Evolutionary conservation across 2,113 vertebrate species (phyloP).

Genomic region (Fregetta grallaria): DNA sequence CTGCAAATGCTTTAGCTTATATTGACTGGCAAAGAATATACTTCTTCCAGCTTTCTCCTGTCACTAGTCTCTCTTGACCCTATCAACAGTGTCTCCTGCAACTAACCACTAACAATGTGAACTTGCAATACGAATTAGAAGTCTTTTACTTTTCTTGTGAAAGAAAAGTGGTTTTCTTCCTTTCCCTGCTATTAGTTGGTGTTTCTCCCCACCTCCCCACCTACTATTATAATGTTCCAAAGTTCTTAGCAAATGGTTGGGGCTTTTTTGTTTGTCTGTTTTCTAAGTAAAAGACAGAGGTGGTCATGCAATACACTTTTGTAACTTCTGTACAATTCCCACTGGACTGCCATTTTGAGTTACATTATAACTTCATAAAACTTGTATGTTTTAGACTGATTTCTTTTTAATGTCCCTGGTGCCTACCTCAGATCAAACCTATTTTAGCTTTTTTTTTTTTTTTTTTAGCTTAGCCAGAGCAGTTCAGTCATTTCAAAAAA

Average conservation of each 20-base stretch:
- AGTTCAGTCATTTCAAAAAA: neutral
- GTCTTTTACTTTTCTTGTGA: neutral
- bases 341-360: neutral
- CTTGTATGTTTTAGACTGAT: neutral
- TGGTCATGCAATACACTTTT: neutral
- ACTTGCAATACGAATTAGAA: neutral
- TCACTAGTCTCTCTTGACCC: neutral
- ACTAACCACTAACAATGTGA: neutral
- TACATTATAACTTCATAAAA: neutral
- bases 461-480: neutral
- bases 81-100: neutral
- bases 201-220: neutral
- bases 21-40: neutral
- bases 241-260: neutral
- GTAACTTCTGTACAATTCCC: neutral
- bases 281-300: neutral
- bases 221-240: neutral
- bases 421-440: neutral
- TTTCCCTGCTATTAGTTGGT: neutral
- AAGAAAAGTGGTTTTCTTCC: neutral
- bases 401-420: neutral
- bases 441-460: neutral
- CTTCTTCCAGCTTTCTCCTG: neutral
- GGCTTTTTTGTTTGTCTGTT: neutral
- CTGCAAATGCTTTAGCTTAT: neutral